phyloP scores from a whole-genome alignment of 2,888 invertebrate species.

The Cryptocephalus moraei region DNA sequence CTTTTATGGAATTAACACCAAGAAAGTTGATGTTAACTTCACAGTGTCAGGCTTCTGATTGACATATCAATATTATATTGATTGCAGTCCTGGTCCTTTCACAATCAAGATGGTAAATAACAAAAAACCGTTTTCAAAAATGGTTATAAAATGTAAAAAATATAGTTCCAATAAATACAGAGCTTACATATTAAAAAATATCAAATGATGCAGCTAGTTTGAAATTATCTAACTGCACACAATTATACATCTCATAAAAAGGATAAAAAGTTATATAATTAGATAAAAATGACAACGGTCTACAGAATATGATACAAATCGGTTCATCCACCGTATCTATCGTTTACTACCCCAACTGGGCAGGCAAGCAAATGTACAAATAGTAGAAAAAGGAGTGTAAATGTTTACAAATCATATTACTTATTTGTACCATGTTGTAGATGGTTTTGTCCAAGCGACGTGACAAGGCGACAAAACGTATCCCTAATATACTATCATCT shows the following conservation, averaged over 20 bases:
- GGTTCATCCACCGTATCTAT: slow-evolving; percentile 11
- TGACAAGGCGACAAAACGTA: background rate
- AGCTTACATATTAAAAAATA: slow-evolving; percentile 35
- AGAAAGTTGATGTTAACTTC: slow-evolving; percentile 13
- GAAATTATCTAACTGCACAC: slow-evolving; percentile 32
- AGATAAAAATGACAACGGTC: slow-evolving; percentile 36
- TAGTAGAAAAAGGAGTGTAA: slow-evolving; percentile 41
- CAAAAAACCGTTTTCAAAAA: slow-evolving; percentile 33
- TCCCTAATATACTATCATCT: no score
- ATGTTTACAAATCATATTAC: slow-evolving; percentile 40
- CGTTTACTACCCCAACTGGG: slow-evolving; percentile 27
- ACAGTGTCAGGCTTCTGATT: slow-evolving; percentile 16
- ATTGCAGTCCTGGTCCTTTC: slow-evolving; percentile 18
- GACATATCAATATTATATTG: slow-evolving; percentile 14
- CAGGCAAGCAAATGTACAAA: slow-evolving; percentile 38
- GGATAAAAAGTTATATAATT: slow-evolving; percentile 35
- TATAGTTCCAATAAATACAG: slow-evolving; percentile 38
- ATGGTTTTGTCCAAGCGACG: slow-evolving; percentile 26
- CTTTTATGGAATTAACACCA: slow-evolving; percentile 21
- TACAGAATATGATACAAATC: slow-evolving; percentile 37
- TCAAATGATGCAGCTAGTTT: slow-evolving; percentile 31
- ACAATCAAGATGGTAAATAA: slow-evolving; percentile 16
- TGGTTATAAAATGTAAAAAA: slow-evolving; percentile 40
- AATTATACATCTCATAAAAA: slow-evolving; percentile 33
- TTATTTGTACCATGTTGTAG: slow-evolving; percentile 40